These are phyloP conservation scores for Nansenia antarctica DNA, from an alignment of 2,113 vertebrate genomes.

Conservation along the genomic window DNA sequence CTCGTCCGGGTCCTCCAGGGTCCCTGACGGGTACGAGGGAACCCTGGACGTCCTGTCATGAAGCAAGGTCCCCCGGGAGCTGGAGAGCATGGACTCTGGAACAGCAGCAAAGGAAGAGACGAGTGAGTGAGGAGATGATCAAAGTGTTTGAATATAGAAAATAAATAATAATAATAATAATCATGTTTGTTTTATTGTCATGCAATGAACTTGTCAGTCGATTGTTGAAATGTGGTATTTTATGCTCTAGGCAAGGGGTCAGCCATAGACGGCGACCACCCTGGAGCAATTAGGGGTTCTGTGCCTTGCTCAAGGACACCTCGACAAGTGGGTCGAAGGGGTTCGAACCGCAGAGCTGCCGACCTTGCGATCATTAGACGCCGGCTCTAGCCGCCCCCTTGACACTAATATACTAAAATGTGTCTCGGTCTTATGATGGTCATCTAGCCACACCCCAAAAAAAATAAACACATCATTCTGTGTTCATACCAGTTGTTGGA, in stretches of 20 bases:
- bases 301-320: too few species aligned
- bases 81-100: slow-evolving; percentile 65
- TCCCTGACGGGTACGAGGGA: slow-evolving; percentile 31
- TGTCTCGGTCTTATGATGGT: background rate
- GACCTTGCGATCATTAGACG: too few species aligned
- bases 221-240: too few species aligned
- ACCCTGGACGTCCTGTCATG: slow-evolving; percentile 57
- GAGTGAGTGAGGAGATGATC: background rate
- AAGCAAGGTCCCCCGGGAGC: slow-evolving; percentile 62
- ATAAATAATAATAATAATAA: background rate
- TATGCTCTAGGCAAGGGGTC: too few species aligned
- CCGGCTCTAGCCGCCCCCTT: too few species aligned
- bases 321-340: too few species aligned
- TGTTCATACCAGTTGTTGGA: background rate
- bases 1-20: slow-evolving; percentile 53
- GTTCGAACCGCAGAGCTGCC: too few species aligned
- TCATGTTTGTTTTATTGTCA: too few species aligned
- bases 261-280: too few species aligned
- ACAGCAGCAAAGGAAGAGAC: background rate
- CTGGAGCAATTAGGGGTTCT: too few species aligned
- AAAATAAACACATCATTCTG: background rate
- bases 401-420: too few species aligned
- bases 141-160: background rate
- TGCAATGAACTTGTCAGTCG: too few species aligned
- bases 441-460: background rate